phyloP scores from a whole-genome alignment of 2,113 vertebrate genomes.

The Odobenus rosmarus region DNA sequence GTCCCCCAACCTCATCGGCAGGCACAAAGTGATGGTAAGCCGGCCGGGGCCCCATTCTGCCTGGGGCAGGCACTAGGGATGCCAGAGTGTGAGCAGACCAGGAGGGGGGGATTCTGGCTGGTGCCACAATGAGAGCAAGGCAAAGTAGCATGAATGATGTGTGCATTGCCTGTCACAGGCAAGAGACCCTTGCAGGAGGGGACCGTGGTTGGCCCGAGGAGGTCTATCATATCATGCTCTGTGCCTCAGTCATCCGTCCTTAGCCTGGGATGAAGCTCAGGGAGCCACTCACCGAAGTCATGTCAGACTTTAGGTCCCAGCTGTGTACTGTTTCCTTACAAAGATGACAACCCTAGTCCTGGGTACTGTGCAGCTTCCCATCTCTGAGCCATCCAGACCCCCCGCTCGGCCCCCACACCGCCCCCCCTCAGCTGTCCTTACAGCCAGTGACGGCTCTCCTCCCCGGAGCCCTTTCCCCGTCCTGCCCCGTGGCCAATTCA shows the following conservation, averaged over 20 bases:
- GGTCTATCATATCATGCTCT: not conserved
- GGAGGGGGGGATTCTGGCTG: not conserved
- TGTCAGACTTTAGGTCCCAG: not conserved
- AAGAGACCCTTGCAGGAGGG: not conserved
- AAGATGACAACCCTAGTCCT: not conserved
- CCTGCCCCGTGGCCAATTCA: not conserved
- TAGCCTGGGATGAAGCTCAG: not conserved
- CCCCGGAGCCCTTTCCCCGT: not conserved
- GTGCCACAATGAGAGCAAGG: not conserved
- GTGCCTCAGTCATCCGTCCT: fast-evolving
- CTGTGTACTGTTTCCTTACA: no score
- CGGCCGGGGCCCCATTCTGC: not conserved
- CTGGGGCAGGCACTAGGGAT: not conserved
- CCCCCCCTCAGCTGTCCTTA: not conserved
- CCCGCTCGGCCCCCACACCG: fast-evolving
- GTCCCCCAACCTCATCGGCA: conserved; percentile 95
- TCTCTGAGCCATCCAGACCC: no score
- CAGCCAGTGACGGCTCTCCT: fast-evolving
- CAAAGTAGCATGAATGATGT: not conserved
- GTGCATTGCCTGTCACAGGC: not conserved
- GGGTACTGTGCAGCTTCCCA: fast-evolving
- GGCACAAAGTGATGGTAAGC: conserved; percentile 98
- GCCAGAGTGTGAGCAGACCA: fast-evolving
- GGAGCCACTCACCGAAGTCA: not conserved
- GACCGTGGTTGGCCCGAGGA: fast-evolving